A percentile compares a stretch with the other conserved stretches of the same genome.
Conservation (phyloP, 2,888 invertebrate genomes). For the Chelonus formosanus region DNA sequence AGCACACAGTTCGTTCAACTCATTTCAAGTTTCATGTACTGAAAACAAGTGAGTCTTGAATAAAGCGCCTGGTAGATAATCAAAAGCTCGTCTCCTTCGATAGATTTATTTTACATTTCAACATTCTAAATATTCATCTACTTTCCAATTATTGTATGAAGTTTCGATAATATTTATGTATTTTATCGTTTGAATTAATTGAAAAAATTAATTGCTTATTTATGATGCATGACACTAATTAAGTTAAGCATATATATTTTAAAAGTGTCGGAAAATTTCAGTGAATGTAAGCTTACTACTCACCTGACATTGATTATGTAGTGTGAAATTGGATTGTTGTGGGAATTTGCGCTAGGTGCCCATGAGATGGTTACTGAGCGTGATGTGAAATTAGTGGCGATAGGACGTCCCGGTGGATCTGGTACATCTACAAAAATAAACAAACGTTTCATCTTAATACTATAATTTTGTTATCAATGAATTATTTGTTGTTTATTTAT, state of each 20-base stretch:
- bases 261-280: constrained; percentile 8
- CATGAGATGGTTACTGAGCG: constrained; percentile 79
- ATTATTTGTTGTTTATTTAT: constrained; percentile 6
- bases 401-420: constrained; percentile 76
- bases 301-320: constrained; percentile 80
- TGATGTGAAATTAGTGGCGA: constrained; percentile 78
- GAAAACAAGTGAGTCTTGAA: constrained; percentile 31
- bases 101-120: too few relatives aligned
- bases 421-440: constrained; percentile 71
- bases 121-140: too few relatives aligned
- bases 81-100: not conserved
- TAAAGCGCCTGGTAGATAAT: constrained; percentile 10
- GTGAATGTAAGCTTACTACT: constrained; percentile 57
- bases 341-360: constrained; percentile 76
- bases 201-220: too few relatives aligned
- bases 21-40: constrained; percentile 40
- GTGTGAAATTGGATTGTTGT: constrained; percentile 75
- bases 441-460: constrained; percentile 29
- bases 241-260: constrained; percentile 5
- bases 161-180: too few relatives aligned
- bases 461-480: constrained; percentile 1
- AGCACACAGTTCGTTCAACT: constrained; percentile 36
- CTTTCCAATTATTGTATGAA: too few relatives aligned
- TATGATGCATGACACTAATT: too few relatives aligned
- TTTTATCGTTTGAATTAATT: too few relatives aligned